Evolutionary conservation across 1,140 invertebrate genomes (phyloP), one percentile per base, ranked within the genome.

Genomic region (Drosophila carrolli): DNA sequence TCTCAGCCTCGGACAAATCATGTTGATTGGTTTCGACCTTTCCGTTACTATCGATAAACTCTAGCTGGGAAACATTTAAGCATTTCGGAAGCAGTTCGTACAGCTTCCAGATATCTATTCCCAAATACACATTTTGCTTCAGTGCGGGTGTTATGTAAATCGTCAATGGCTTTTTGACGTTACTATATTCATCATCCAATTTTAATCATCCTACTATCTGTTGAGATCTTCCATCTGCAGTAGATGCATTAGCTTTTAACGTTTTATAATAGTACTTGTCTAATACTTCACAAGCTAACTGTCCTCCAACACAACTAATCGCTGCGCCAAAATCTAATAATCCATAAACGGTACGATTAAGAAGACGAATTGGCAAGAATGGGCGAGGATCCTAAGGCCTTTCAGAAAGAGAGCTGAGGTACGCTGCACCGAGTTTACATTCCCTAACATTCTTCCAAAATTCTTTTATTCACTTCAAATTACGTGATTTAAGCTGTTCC

Each of bases 381-480:
- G 23, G 23, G 23, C 23, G 23, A 23, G 23, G 23, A 23, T 23
- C 23, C 0, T 23, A 4, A 23, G 23, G 23, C 23, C 23, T 23
- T 23, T 23, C 23, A 23, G 23, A 23, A 23, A 23, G 23, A 23
- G 23, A 23, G 23, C 23, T 23, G 23, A 23, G 23, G 23, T 23
- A 23, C 23, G 23, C 23, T 4, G 4, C 23, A 23, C 23, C 23
- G 23, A 4, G n/a, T 46, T 10, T 58, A 29, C 54, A 56, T 29
- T 56, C 7, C 16, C 9, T 54, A 8, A 54, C 51, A 54, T 38
- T 54, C 13, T 38, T 11, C 51, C 51, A 54, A 16, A 38, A 54
- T 37, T 16, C 6, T 54, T 54, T 37, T 19, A 54, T 11, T 19
- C 51, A 16, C 16, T 2, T 54, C 7, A 32, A 38, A n/a, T 13